These are phyloP conservation scores for Agonopterix subpropinquella DNA, from an alignment of 2,888 invertebrate species.

Conservation along the genomic window DNA sequence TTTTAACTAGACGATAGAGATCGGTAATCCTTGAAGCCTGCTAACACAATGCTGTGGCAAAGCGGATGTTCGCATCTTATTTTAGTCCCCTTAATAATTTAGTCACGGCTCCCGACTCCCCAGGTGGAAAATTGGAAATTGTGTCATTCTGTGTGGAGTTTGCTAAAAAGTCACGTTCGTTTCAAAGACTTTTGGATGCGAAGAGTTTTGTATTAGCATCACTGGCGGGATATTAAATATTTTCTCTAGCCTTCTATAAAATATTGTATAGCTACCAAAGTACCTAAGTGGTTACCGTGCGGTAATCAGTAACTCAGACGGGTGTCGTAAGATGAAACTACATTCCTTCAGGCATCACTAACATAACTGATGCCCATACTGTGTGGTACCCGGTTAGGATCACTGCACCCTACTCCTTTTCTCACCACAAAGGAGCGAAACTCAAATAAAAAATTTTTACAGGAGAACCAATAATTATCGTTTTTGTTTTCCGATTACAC, in stretches of 20 bases:
- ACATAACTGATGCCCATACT: too few relatives aligned
- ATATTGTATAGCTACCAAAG: too few relatives aligned
- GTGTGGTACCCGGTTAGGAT: too few relatives aligned
- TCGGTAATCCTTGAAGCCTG: conserved; percentile 59
- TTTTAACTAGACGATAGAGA: conserved; percentile 66
- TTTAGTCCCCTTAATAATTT: conserved; percentile 65
- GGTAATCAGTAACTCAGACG: too few relatives aligned
- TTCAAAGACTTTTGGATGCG: conserved; percentile 12
- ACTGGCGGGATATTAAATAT: conserved; percentile 15
- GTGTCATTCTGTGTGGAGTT: conserved; percentile 55
- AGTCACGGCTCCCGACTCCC: conserved; percentile 59
- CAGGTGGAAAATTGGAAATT: conserved; percentile 73
- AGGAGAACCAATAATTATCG: too few relatives aligned
- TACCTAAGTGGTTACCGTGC: too few relatives aligned
- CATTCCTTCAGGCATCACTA: too few relatives aligned
- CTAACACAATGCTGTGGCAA: conserved; percentile 60
- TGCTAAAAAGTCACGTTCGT: conserved; percentile 50
- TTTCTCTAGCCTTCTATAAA: conserved; percentile 4
- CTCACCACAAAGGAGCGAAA: too few relatives aligned
- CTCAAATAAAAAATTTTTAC: too few relatives aligned
- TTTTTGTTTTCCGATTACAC: too few relatives aligned
- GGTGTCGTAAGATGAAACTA: too few relatives aligned
- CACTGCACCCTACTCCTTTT: too few relatives aligned
- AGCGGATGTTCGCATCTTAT: conserved; percentile 64
- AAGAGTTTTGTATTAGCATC: conserved; percentile 31